phyloP scores from a whole-genome alignment of 1,140 invertebrate species.

The Sycobia sp. region DNA sequence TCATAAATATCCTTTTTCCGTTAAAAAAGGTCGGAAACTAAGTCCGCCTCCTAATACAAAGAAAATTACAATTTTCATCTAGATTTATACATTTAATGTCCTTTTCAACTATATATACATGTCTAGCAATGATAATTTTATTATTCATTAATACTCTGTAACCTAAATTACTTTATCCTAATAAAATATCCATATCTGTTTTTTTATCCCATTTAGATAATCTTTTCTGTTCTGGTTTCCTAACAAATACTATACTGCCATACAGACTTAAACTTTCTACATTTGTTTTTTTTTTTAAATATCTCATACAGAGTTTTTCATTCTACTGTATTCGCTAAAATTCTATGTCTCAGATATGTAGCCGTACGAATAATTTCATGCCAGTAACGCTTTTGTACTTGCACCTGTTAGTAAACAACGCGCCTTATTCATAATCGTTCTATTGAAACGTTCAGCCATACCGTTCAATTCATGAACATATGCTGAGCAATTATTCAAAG shows the following conservation, averaged over 20 bases:
- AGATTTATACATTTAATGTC: constrained; percentile 29
- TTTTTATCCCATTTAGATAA: constrained; percentile 36
- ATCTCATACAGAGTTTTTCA: constrained; percentile 44
- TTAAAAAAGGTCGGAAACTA: too few relatives aligned
- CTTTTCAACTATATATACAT: constrained; percentile 40
- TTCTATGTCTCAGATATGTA: constrained; percentile 18
- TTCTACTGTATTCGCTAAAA: constrained; percentile 36
- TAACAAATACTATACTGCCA: constrained; percentile 38
- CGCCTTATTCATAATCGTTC: constrained; percentile 39
- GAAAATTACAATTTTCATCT: constrained; percentile 2
- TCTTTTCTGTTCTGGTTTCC: constrained; percentile 32
- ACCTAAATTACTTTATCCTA: constrained; percentile 34
- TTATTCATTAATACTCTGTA: constrained; percentile 36
- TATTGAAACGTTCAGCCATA: too few relatives aligned
- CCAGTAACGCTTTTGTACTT: constrained; percentile 33
- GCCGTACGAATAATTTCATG: constrained; percentile 37
- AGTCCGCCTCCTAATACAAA: too few relatives aligned
- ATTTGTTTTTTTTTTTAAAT: constrained; percentile 38
- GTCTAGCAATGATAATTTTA: constrained; percentile 32
- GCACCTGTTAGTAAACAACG: constrained; percentile 41
- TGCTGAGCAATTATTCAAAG: constrained; percentile 30
- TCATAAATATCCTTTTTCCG: too few relatives aligned
- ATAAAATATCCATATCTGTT: constrained; percentile 32
- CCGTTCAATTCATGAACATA: constrained; percentile 38
- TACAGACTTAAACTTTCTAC: too few relatives aligned